Evolutionary conservation across 2,888 invertebrate genomes (phyloP), one percentile per base, ranked within the genome.

Genomic region (Latrodectus elegans): DNA sequence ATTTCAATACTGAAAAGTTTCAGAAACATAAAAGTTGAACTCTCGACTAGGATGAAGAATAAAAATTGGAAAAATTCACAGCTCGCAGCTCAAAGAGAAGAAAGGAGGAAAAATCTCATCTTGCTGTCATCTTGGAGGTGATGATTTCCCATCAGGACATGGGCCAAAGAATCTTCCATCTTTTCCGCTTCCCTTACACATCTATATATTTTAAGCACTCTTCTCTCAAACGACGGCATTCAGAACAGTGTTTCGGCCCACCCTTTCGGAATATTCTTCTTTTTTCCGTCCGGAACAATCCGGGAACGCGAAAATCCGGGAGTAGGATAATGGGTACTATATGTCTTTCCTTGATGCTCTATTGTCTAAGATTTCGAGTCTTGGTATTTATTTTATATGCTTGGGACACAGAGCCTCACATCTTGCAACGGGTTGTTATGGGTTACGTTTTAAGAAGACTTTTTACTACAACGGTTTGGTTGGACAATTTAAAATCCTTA

Each of bases 121-220:
- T 67, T 49, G 51, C 80, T 65, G 65, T 67, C 81, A 81, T 67
- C 81, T 68, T 38, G 55, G n/a, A 81, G 82, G 82, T 82, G 82
- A 82, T 82, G 82, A 82, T 82, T 75, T 82, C 64, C 82, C 74
- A 67, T 82, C 82, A 64, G 26, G 49, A 26, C 17, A 49, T 65
- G 38, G 65, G 1, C 53, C 12, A 38, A 64, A 15, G 55, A 68
- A 55, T 68, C n/a, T 26, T 68, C 81, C 26, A 55, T 68, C 68
- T 81, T 38, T 68, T 68, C 81, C 74, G 53, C 55, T 74, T 68
- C 74, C 74, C 64, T 82, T 73, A 55, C 73, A 67, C 82, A 67
- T 74, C 81, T 72, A 81, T 81, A 81, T 81, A 81, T 81, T 81
- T 74, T 68, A 81, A 81, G 81, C 73, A 68, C 68, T 74, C 82